These are phyloP conservation scores for Strigops habroptila DNA, from an alignment of 2,113 vertebrate genomes.

Conservation along the genomic window DNA sequence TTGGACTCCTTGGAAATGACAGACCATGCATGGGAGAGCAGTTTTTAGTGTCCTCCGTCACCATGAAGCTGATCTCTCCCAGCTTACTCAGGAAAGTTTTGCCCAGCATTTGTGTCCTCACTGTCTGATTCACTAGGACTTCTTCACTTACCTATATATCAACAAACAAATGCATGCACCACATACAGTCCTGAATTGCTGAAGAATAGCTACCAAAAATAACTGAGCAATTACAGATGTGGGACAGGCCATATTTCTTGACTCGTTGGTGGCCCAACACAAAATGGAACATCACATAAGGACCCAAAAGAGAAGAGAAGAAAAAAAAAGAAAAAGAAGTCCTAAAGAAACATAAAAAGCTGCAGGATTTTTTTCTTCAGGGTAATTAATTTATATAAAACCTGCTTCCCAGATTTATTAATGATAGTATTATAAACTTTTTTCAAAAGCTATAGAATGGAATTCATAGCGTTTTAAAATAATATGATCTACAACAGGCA, in stretches of 20 bases:
- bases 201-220: background rate
- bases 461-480: background rate
- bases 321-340: background rate
- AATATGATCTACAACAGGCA: background rate
- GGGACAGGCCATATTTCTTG: background rate
- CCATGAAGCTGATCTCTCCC: background rate
- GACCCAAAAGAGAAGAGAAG: background rate
- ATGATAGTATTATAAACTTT: background rate
- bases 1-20: background rate
- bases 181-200: background rate
- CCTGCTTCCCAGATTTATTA: background rate
- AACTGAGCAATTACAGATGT: background rate
- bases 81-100: background rate
- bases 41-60: background rate
- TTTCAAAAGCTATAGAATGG: background rate
- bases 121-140: background rate
- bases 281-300: background rate
- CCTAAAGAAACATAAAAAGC: background rate
- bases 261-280: background rate
- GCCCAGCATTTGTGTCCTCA: background rate
- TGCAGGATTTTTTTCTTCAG: background rate
- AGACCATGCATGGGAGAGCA: background rate
- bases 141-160: background rate
- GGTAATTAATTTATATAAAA: background rate
- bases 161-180: accelerated